Percentiles rank a stretch among this genome's conserved stretches.
These are phyloP conservation scores for Bujurquina vittata DNA, from an alignment of 2,113 vertebrate genomes.

Conservation along the genomic window DNA sequence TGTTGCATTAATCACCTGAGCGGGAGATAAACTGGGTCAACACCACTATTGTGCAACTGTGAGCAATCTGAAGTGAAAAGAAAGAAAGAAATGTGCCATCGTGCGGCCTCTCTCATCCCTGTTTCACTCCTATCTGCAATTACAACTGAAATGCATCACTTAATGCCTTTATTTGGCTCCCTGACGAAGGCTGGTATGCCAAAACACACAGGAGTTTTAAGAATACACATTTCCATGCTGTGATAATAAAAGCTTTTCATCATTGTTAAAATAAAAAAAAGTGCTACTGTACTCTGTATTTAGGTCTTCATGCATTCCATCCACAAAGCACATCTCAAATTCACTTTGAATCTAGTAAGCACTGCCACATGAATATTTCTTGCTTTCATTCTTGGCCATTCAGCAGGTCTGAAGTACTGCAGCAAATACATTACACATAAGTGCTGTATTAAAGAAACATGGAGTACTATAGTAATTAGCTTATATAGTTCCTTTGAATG, in stretches of 20 bases:
- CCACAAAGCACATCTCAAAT: not conserved
- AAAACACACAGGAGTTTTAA: not conserved
- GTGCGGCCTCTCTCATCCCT: constrained; percentile 6
- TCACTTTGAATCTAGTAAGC: not conserved
- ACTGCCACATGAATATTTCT: not conserved
- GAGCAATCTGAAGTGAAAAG: constrained; percentile 46
- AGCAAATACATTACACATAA: constrained; percentile 50
- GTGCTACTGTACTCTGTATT: not conserved
- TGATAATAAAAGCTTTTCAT: not conserved
- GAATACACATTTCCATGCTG: not conserved
- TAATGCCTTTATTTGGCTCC: not conserved
- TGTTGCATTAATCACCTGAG: constrained; percentile 79
- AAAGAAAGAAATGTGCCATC: not conserved
- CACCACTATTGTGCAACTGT: constrained; percentile 50
- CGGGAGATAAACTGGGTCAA: constrained; percentile 77
- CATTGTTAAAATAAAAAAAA: not conserved
- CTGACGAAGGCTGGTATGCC: not conserved
- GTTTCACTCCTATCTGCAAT: constrained; percentile 2
- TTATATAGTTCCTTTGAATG: constrained; percentile 17
- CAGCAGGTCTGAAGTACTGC: constrained; percentile 64
- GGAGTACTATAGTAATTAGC: constrained; percentile 53
- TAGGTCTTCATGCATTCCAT: not conserved
- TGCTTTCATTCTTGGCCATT: constrained; percentile 28
- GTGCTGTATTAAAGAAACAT: constrained; percentile 60
- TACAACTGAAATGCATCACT: not conserved